A percentile compares a stretch with the other conserved stretches of the same genome.
These are phyloP conservation scores for Lepidurus packardi DNA, from an alignment of 1,140 invertebrate species.

Conservation along the genomic window DNA sequence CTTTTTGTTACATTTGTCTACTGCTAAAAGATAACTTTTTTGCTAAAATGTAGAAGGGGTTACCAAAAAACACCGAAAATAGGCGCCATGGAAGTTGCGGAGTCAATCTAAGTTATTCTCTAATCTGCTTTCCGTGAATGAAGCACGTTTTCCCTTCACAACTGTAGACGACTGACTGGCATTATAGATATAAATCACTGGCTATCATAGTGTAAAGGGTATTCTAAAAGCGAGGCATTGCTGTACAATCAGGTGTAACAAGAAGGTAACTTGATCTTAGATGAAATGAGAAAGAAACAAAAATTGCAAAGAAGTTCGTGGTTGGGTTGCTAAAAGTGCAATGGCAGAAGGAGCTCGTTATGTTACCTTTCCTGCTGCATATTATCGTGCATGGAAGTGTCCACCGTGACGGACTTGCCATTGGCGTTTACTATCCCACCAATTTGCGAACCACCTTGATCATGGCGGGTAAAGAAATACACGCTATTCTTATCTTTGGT, in stretches of 20 bases:
- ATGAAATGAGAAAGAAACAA: too few species aligned
- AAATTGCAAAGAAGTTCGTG: too few species aligned
- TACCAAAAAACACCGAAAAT: background rate
- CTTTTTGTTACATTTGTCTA: too few species aligned
- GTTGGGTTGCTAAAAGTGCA: too few species aligned
- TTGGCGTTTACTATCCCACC: background rate
- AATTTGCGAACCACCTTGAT: background rate
- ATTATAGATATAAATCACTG: background rate
- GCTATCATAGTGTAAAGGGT: background rate
- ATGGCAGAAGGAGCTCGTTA: background rate
- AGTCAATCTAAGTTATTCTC: background rate
- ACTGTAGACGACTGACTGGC: background rate
- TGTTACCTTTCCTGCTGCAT: background rate
- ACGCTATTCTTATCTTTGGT: constrained; percentile 11
- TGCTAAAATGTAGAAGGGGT: background rate
- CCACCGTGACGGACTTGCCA: background rate
- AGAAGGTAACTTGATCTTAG: too few species aligned
- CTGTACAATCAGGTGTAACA: too few species aligned
- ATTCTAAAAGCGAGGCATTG: background rate
- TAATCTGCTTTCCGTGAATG: background rate
- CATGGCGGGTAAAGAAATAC: constrained; percentile 1
- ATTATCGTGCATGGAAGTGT: background rate
- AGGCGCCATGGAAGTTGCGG: background rate
- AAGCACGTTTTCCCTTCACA: background rate
- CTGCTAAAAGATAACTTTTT: background rate